These are phyloP conservation scores for Rhadinocentrus ornatus DNA, from an alignment of 2,797 vertebrate genomes.

Conservation along the genomic window DNA sequence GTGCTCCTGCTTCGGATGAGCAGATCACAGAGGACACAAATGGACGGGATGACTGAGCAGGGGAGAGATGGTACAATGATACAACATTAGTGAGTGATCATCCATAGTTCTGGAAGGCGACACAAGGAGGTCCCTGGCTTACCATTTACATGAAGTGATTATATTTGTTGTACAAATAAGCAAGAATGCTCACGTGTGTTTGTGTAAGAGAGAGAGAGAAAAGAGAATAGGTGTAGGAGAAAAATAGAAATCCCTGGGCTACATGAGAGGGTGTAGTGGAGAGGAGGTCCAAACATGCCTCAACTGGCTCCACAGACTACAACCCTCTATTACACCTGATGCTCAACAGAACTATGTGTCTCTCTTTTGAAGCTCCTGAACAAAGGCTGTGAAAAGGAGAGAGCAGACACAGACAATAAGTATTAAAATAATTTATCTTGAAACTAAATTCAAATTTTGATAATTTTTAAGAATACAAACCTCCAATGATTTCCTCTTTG, in stretches of 20 bases:
- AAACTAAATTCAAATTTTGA: background rate
- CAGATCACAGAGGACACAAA: conserved; percentile 39
- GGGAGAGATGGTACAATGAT: conserved; percentile 27
- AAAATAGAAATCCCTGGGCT: conserved; percentile 74
- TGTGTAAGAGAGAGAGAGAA: conserved; percentile 53
- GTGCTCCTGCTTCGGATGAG: conserved; percentile 51
- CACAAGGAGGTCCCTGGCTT: conserved; percentile 65
- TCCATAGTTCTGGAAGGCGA: conserved; percentile 51
- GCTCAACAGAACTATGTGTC: conserved; percentile 82
- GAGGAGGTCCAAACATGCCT: conserved; percentile 47
- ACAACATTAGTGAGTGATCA: conserved; percentile 35
- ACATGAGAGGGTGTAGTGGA: conserved; percentile 57
- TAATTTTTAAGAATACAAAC: conserved; percentile 60
- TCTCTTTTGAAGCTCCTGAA: conserved; percentile 91
- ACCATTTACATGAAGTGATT: conserved; percentile 64
- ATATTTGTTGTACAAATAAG: conserved; percentile 67
- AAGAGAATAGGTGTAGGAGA: conserved; percentile 60
- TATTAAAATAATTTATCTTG: background rate
- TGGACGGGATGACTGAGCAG: conserved; percentile 36
- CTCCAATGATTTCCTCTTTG: conserved; percentile 95
- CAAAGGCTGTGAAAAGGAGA: conserved; percentile 81
- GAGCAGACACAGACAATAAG: conserved; percentile 15
- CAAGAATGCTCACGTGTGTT: conserved; percentile 60
- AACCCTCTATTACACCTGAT: conserved; percentile 64
- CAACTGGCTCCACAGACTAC: conserved; percentile 56